Evolutionary conservation across 2,888 invertebrate genomes (phyloP).

Genomic region (Philhelius pedissequus): DNA sequence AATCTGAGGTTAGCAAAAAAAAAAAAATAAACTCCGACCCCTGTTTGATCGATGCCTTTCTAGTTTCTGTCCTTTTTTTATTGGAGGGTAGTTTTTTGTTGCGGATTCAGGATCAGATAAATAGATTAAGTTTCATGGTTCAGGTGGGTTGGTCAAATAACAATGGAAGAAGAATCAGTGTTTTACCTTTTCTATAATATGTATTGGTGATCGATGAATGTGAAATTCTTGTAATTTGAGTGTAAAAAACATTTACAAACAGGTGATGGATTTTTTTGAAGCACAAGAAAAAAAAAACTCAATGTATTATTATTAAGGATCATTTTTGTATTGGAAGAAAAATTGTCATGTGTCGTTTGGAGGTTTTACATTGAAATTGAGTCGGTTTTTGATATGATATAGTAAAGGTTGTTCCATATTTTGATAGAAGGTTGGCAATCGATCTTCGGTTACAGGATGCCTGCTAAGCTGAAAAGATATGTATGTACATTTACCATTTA

Average conservation of each 20-base stretch:
- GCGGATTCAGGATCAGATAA: conserved; percentile 23
- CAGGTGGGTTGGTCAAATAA: conserved; percentile 55
- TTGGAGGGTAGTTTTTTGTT: conserved; percentile 29
- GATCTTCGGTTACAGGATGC: conserved; percentile 63
- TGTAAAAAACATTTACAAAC: conserved; percentile 56
- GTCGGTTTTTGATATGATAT: conserved; percentile 12
- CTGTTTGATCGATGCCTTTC: conserved; percentile 19
- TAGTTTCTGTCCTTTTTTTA: conserved; percentile 31
- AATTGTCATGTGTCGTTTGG: conserved; percentile 56
- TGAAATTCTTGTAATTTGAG: conserved; percentile 44
- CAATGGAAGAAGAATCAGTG: conserved; percentile 38
- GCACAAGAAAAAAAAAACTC: background rate
- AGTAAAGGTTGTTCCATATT: conserved; percentile 24
- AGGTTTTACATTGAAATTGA: conserved; percentile 52
- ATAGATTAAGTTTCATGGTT: conserved; percentile 63
- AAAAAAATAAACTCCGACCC: conserved; percentile 16
- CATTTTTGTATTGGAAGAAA: background rate
- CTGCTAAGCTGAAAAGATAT: background rate
- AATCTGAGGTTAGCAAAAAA: conserved; percentile 57
- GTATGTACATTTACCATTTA: background rate
- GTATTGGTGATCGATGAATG: conserved; percentile 51
- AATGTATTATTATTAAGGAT: background rate
- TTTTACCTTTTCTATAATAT: conserved; percentile 52
- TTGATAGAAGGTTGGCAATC: conserved; percentile 27
- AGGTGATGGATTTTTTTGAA: conserved; percentile 54